Conservation (phyloP, 2,113 vertebrate species). For the Mus musculus region GRCm39 chr2:126227501-126228000, state of each 20-base stretch:
- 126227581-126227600: background rate
- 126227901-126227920: background rate
- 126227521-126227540: background rate
- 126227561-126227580: background rate
- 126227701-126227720: background rate
- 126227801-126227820: background rate
- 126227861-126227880: background rate
- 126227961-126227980: background rate
- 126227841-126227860: background rate
- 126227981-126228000: background rate
- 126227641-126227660: background rate
- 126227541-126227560: background rate
- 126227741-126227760: background rate
- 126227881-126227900: background rate
- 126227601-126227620: background rate
- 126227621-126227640: background rate
- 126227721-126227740: background rate
- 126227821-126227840: background rate
- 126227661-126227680: background rate
- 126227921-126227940: conserved; percentile 6
- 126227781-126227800: background rate
- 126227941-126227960: conserved; percentile 13
- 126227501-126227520: conserved; percentile 16
- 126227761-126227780: background rate
- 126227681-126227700: background rate